Conservation (phyloP, 2,113 vertebrate genomes). For the Callorhinus ursinus region DNA sequence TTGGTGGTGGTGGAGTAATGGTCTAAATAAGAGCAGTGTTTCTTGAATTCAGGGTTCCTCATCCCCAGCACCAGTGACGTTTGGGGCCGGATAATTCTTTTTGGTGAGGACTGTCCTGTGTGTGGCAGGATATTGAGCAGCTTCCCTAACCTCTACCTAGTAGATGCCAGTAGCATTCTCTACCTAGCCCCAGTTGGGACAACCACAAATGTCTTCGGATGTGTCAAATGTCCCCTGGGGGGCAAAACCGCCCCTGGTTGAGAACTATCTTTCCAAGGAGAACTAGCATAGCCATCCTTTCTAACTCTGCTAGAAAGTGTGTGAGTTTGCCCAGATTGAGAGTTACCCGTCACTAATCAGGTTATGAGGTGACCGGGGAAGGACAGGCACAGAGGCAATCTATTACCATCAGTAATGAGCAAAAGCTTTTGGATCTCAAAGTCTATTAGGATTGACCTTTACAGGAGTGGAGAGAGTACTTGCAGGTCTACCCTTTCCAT, state of each 20-base stretch:
- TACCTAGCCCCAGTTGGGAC: neutral
- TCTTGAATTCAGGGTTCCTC: neutral
- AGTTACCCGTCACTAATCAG: neutral
- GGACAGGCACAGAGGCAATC: neutral
- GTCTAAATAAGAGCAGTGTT: neutral
- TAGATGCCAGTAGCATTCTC: neutral
- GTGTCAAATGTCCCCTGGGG: neutral
- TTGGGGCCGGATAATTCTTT: neutral
- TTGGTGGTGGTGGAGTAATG: neutral
- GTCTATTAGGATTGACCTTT: neutral
- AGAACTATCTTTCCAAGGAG: neutral
- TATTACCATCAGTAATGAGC: conserved; percentile 6
- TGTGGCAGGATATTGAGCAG: neutral
- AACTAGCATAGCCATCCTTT: neutral
- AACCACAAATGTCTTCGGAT: neutral
- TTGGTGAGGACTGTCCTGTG: neutral
- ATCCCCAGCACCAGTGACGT: neutral
- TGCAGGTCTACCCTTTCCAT: neutral
- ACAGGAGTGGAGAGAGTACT: neutral
- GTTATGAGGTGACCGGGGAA: conserved; percentile 26
- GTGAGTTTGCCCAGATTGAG: neutral
- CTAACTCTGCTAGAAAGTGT: neutral
- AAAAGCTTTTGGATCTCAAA: conserved; percentile 35
- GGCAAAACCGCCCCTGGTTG: neutral
- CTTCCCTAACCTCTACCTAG: neutral